Evolutionary conservation across 2,797 vertebrate species (phyloP).

Genomic region (Chlorospingus flavigularis): DNA sequence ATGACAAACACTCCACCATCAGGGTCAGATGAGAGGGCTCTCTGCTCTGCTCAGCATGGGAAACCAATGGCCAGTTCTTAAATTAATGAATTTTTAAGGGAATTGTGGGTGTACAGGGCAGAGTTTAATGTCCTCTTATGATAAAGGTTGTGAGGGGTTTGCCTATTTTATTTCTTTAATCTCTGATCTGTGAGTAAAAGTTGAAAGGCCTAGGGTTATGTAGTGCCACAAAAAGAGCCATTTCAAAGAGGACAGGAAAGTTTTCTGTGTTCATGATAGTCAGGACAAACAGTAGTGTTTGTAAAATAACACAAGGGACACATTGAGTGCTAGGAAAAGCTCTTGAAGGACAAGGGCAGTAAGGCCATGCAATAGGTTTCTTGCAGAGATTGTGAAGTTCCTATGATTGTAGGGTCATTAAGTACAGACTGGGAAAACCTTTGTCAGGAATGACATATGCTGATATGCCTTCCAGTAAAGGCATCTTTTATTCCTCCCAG

Average conservation of each 20-base stretch:
- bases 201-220: background rate
- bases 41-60: background rate
- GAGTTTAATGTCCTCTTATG: background rate
- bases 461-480: background rate
- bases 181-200: background rate
- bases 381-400: background rate
- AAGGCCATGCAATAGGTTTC: background rate
- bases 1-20: background rate
- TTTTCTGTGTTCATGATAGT: background rate
- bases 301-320: background rate
- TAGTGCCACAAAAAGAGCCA: background rate
- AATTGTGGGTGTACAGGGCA: background rate
- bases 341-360: background rate
- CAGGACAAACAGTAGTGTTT: background rate
- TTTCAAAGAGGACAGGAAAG: background rate
- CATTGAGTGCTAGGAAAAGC: background rate
- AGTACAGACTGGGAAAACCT: background rate
- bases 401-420: background rate
- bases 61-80: background rate
- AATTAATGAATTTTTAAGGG: background rate
- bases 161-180: background rate
- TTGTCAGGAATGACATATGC: background rate
- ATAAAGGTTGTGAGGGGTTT: background rate
- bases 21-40: background rate
- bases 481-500: background rate